phyloP scores from a whole-genome alignment of 2,888 invertebrate species.

The Drosophila hawaiiensis region DNA sequence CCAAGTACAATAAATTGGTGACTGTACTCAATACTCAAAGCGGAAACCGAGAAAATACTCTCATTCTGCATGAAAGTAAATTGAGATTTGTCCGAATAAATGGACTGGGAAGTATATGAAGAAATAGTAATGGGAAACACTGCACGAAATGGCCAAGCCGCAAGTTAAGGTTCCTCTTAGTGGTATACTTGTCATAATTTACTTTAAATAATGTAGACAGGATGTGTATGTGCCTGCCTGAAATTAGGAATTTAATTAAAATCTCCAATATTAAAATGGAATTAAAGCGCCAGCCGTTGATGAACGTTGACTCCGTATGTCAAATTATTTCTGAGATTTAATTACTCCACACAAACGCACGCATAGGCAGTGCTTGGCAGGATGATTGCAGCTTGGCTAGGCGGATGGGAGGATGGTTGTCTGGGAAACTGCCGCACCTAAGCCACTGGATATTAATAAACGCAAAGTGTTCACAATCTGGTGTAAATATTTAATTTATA shows the following conservation, averaged over 20 bases:
- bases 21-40: not conserved
- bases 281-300: constrained; percentile 62
- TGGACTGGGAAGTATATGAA: not conserved
- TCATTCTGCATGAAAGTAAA: not conserved
- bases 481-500: constrained; percentile 81
- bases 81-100: not conserved
- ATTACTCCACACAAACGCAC: constrained; percentile 58
- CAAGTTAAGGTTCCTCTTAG: constrained; percentile 47
- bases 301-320: constrained; percentile 60
- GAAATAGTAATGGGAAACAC: constrained; percentile 19
- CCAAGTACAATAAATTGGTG: not conserved
- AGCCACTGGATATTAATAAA: constrained; percentile 77
- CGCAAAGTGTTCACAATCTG: constrained; percentile 76
- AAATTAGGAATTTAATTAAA: constrained; percentile 73
- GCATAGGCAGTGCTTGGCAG: constrained; percentile 15
- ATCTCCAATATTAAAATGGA: constrained; percentile 73
- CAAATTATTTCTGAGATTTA: constrained; percentile 74
- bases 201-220: constrained; percentile 62
- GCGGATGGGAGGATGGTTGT: constrained; percentile 34
- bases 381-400: constrained; percentile 44
- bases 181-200: constrained; percentile 56
- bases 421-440: constrained; percentile 54
- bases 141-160: constrained; percentile 53
- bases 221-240: constrained; percentile 50
- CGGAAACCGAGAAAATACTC: too few relatives aligned